Conservation (phyloP, 2,797 vertebrate species). For the Hydrocynus forskahlii region DNA sequence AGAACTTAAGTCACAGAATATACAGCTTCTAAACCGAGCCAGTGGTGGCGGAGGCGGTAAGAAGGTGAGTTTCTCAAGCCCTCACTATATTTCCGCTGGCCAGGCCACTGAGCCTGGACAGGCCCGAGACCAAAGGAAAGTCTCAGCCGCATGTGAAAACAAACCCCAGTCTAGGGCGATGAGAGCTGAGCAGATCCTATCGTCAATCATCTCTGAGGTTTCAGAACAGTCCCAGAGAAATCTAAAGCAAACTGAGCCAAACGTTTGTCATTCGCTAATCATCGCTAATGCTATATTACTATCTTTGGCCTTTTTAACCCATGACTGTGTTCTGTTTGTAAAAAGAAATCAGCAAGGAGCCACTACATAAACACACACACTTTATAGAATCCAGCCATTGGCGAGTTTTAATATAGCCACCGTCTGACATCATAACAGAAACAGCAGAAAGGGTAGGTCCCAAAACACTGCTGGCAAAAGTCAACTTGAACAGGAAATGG, state of each 20-base stretch:
- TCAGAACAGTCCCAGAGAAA: slow-evolving; percentile 59
- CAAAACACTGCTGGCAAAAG: background rate
- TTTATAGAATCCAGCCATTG: background rate
- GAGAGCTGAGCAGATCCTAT: slow-evolving; percentile 40
- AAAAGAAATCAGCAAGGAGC: background rate
- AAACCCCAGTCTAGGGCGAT: slow-evolving; percentile 47
- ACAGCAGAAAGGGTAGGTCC: background rate
- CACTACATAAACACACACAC: background rate
- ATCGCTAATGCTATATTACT: slow-evolving; percentile 5
- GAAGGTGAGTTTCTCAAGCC: slow-evolving; percentile 60
- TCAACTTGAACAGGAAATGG: slow-evolving; percentile 17
- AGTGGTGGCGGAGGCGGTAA: slow-evolving; percentile 22
- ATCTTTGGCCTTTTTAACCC: background rate
- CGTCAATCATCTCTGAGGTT: slow-evolving; percentile 58
- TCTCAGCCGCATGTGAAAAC: slow-evolving; percentile 55
- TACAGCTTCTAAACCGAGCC: slow-evolving; percentile 52
- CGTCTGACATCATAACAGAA: background rate
- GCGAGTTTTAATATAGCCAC: background rate
- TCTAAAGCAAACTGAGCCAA: slow-evolving; percentile 49
- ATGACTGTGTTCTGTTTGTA: background rate
- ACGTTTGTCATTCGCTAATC: slow-evolving; percentile 18
- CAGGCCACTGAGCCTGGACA: slow-evolving; percentile 59
- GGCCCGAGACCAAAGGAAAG: slow-evolving; percentile 66
- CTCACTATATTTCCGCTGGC: slow-evolving; percentile 67
- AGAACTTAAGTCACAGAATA: slow-evolving; percentile 23